Evolutionary conservation across 2,888 invertebrate genomes (phyloP), one percentile per base, ranked within the genome.

Genomic region (Octodonta nipae): DNA sequence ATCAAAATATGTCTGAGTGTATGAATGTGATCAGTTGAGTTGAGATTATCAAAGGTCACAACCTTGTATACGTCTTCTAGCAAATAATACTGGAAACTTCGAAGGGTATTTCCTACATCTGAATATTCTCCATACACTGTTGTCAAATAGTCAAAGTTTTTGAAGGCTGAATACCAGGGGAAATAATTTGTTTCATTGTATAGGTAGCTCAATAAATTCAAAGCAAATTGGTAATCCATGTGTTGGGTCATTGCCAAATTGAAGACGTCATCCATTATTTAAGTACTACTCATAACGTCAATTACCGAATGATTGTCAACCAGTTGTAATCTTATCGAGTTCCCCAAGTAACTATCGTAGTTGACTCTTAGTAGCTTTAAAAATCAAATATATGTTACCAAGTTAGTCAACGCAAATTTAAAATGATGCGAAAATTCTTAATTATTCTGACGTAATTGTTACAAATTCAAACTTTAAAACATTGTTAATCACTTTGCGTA

Each of bases 241-340:
- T 68, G 45, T 2, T 71, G 71, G 5, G 75, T 68, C 22, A 78
- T 67, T 7, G 82, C 83, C 34, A 81, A 66, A 58, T 76, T 76
- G 43, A 81, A 65, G 2, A 78, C 67, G 56, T 92, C 91, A 49
- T 89, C 81, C 7, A 91, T 71, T 17, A 79, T 68, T 67, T 71
- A 83, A 4, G 84, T 84, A 46, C 78, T 67, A 56, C 83, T 82
- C n/a, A 75, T 56, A 25, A 70, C 69, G 39, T 75, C 68, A 32
- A 85, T 76, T 1, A 35, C 53, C 1, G 42, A 38, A 22, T 69
- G 67, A 26, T 39, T 15, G 2, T 48, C 52, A 8, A 60, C 56
- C 2, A 70, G 54, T 13, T 66, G 67, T 2, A 56, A 35, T 5
- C 52, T 50, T 26, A 74, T 65, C 24, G 64, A 55, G 1, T 63